Percentiles rank a stretch among this genome's conserved stretches.
phyloP scores from a whole-genome alignment of 2,797 vertebrate species.

The Gambelia wislizenii region DNA sequence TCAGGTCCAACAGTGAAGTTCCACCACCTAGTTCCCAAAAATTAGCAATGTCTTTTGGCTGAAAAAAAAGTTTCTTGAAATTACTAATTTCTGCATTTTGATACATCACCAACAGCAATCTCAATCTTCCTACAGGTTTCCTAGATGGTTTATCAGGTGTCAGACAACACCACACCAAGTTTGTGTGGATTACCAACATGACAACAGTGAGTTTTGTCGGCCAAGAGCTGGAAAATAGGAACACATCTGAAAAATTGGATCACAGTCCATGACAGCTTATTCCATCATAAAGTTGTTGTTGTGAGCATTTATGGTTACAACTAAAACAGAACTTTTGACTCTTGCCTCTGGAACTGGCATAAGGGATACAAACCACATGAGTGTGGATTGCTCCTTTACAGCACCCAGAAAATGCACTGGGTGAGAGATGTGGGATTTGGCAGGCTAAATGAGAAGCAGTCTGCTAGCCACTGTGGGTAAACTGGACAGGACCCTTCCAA shows the following conservation, averaged over 20 bases:
- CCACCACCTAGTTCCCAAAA: conserved; percentile 97
- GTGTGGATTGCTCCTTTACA: too few species aligned
- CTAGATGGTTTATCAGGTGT: not conserved
- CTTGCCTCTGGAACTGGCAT: too few species aligned
- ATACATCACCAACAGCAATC: not conserved
- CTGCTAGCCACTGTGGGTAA: not conserved
- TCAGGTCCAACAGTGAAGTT: conserved; percentile 90
- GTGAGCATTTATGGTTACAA: too few species aligned
- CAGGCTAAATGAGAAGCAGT: not conserved
- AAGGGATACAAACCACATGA: too few species aligned
- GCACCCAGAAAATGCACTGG: not conserved
- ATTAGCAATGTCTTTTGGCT: conserved; percentile 95
- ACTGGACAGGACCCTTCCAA: not conserved
- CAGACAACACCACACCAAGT: not conserved
- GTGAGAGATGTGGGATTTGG: not conserved
- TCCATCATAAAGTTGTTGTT: too few species aligned
- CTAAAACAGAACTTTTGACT: too few species aligned
- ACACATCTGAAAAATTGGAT: too few species aligned
- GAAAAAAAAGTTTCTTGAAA: conserved; percentile 64
- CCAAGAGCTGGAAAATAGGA: not conserved
- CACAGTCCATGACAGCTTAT: too few species aligned
- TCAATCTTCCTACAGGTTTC: not conserved
- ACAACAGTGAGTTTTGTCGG: not conserved
- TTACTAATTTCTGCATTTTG: conserved; percentile 28
- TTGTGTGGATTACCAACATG: not conserved